Conservation (phyloP, 2,888 invertebrate species). For the Nephrotoma flavescens region DNA sequence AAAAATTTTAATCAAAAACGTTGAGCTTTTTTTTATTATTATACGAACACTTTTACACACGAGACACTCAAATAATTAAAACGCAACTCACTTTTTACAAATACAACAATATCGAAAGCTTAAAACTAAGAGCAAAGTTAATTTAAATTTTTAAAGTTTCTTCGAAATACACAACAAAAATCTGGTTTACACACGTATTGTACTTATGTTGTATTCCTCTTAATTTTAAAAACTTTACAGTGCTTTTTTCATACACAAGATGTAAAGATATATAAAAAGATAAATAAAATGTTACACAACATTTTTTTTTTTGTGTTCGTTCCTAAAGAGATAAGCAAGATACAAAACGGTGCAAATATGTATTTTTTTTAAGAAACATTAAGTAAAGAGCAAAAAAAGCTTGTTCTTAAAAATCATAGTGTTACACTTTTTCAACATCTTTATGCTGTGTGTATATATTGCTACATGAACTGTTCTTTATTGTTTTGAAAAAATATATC, state of each 20-base stretch:
- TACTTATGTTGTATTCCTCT: not conserved
- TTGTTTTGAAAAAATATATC: not conserved
- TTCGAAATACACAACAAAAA: not conserved
- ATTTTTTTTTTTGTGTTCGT: not conserved
- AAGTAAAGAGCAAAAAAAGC: not conserved
- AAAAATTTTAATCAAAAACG: not conserved
- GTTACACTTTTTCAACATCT: not conserved
- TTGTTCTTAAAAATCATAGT: not conserved
- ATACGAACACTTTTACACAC: not conserved
- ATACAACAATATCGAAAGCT: not conserved
- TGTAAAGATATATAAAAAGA: not conserved
- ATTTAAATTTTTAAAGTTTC: not conserved
- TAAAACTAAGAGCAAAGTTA: not conserved
- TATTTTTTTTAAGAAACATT: not conserved
- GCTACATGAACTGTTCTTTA: not conserved
- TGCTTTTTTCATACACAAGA: not conserved
- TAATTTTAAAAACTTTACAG: not conserved
- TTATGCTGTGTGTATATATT: not conserved
- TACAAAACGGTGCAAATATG: not conserved
- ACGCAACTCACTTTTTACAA: not conserved
- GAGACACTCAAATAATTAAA: not conserved
- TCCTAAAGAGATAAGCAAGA: not conserved
- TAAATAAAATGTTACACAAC: not conserved
- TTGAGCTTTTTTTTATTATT: not conserved
- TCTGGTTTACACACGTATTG: not conserved